These are phyloP conservation scores for Scaptomyza pallida DNA, from an alignment of 1,140 invertebrate species.

Conservation along the genomic window DNA sequence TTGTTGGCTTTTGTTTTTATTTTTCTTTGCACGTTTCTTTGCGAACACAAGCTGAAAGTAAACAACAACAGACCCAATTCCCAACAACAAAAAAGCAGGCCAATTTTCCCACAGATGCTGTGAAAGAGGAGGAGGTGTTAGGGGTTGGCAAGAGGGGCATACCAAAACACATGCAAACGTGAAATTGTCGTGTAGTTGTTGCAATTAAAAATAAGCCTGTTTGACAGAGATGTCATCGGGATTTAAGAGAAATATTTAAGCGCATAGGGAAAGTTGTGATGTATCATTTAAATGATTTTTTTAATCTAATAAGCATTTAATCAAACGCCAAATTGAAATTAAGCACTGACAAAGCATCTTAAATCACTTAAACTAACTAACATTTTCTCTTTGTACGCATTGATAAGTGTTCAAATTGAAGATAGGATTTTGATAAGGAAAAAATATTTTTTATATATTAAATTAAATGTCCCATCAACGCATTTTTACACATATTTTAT, in stretches of 20 bases:
- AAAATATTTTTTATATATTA: too few relatives aligned
- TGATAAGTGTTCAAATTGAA: too few relatives aligned
- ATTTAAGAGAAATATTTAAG: neutral
- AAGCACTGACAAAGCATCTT: neutral
- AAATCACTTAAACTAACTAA: too few relatives aligned
- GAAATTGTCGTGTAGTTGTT: constrained; percentile 49
- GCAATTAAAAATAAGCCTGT: constrained; percentile 51
- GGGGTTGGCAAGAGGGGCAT: constrained; percentile 1
- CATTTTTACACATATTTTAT: too few relatives aligned
- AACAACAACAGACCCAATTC: constrained; percentile 75
- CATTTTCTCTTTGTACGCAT: too few relatives aligned
- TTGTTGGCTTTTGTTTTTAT: constrained; percentile 42
- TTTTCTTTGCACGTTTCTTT: constrained; percentile 39
- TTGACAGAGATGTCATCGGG: constrained; percentile 12
- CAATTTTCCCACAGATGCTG: constrained; percentile 65
- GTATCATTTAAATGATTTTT: too few relatives aligned
- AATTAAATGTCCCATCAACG: too few relatives aligned
- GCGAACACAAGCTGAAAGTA: constrained; percentile 71
- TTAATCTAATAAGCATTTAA: neutral
- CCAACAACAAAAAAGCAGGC: constrained; percentile 68
- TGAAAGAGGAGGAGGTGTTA: neutral
- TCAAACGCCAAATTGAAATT: too few relatives aligned
- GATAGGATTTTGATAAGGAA: too few relatives aligned
- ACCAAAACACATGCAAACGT: constrained; percentile 65
- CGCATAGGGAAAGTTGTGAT: constrained; percentile 28